Evolutionary conservation across 2,113 vertebrate genomes (phyloP).

Genomic region (Riparia riparia): DNA sequence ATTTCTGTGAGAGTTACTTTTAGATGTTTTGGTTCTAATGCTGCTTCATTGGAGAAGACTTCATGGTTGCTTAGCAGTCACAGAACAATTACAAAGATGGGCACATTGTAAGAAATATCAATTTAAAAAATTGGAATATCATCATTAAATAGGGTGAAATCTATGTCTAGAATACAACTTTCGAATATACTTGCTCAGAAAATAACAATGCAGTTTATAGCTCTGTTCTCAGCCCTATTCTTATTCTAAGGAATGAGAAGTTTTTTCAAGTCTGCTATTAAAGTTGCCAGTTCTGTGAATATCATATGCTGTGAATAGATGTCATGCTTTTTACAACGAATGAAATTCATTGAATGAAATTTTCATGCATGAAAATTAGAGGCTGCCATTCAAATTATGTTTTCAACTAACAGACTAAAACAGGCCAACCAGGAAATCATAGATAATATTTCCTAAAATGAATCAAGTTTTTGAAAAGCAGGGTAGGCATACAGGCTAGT

Average conservation of each 20-base stretch:
- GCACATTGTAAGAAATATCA: fast-evolving
- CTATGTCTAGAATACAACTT: neutral
- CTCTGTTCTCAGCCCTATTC: neutral
- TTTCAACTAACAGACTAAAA: neutral
- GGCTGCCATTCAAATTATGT: neutral
- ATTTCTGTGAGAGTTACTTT: neutral
- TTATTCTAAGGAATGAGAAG: neutral
- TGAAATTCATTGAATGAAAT: no score
- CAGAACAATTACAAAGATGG: neutral
- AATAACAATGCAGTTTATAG: neutral
- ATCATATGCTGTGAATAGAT: neutral
- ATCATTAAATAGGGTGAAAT: neutral
- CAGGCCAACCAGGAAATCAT: neutral
- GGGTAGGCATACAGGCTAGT: neutral
- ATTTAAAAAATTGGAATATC: neutral
- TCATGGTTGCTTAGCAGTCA: neutral
- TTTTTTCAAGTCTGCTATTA: neutral
- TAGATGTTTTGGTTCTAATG: neutral
- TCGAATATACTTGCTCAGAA: neutral
- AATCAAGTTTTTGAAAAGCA: neutral
- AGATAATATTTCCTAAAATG: neutral
- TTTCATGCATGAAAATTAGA: neutral
- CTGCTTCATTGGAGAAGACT: neutral
- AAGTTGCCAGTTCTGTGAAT: neutral
- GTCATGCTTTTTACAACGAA: neutral